These are phyloP conservation scores for Hypotaenidia philippensis DNA, from an alignment of 2,797 vertebrate species.

Conservation along the genomic window DNA sequence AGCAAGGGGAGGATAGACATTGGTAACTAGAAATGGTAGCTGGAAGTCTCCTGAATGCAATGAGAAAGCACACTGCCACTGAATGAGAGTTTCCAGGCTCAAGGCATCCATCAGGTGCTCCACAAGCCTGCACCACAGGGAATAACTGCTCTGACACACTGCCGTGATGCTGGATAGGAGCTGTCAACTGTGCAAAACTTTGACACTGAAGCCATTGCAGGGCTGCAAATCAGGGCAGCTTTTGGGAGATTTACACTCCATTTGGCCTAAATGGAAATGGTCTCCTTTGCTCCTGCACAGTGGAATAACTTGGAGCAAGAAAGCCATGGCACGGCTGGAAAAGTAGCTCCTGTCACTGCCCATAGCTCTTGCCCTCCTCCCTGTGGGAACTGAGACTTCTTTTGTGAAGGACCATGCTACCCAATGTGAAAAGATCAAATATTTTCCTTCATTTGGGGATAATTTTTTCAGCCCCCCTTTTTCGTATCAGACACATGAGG, in stretches of 20 bases:
- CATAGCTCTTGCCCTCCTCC: not conserved
- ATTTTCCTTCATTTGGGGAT: not conserved
- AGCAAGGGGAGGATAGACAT: not conserved
- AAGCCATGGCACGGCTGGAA: rapidly evolving
- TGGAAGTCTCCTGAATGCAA: not conserved
- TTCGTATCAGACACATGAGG: not conserved
- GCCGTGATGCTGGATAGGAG: rapidly evolving
- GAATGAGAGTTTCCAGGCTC: not conserved
- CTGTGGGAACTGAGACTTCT: not conserved
- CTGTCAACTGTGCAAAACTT: not conserved
- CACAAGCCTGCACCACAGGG: not conserved
- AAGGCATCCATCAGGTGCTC: rapidly evolving
- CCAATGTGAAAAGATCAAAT: not conserved
- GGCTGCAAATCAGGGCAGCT: not conserved
- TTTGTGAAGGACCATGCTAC: not conserved
- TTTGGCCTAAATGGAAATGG: not conserved
- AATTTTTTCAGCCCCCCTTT: not conserved
- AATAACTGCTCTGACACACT: not conserved
- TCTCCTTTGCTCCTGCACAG: not conserved
- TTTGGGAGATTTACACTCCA: not conserved
- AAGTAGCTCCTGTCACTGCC: rapidly evolving
- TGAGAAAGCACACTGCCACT: not conserved
- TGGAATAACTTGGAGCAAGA: not conserved
- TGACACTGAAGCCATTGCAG: not conserved
- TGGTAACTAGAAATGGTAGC: not conserved